Evolutionary conservation across 1,140 invertebrate species (phyloP), one percentile per base, ranked within the genome.

Genomic region (Caenorhabditis brenneri): DNA sequence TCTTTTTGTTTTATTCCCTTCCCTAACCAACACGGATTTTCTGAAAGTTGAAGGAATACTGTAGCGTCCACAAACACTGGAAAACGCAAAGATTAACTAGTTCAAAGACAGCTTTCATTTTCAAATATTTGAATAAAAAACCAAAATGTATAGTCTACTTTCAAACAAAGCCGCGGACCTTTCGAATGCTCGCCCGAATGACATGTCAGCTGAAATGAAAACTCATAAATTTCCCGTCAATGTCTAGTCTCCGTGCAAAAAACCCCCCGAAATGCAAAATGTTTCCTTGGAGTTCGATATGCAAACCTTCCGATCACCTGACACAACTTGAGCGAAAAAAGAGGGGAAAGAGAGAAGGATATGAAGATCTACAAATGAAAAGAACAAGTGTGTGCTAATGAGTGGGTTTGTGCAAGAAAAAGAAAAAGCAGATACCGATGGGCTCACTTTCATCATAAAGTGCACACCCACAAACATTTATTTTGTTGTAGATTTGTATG

Each of bases 381-480:
- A 65, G 53, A 65, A 65, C 65, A 74, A 42, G 65, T 74, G 65
- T 46, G 65, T 74, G 65, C 65, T 74, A 74, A 74, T 74, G 65
- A 42, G 65, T 65, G 58, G 58, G 58, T 65, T 55, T 65, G 58
- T 65, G 31, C 29, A 65, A 65, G 58, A 19, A 16, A n/a, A 58
- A 58, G 22, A 27, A n/a, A 65, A 33, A 29, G 19, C 15, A 65
- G 19, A 33, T 10, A 33, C n/a, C n/a, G n/a, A n/a, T n/a, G 31
- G n/a, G 58, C 58, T 65, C 58, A 65, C 29, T 65, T 65, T 33
- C 58, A 65, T 36, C 58, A 33, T 15, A 65, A 65, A 65, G 58
- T 36, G 31, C n/a, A n/a, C n/a, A n/a, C n/a, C n/a, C 58, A 65
- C 58, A 65, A 33, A 65, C 58, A 33, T 33, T 7, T 15, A 12